Percentiles rank a stretch among this genome's conserved stretches.
Evolutionary conservation across 1,140 invertebrate genomes (phyloP).

Genomic region (Drosophila miranda): DNA sequence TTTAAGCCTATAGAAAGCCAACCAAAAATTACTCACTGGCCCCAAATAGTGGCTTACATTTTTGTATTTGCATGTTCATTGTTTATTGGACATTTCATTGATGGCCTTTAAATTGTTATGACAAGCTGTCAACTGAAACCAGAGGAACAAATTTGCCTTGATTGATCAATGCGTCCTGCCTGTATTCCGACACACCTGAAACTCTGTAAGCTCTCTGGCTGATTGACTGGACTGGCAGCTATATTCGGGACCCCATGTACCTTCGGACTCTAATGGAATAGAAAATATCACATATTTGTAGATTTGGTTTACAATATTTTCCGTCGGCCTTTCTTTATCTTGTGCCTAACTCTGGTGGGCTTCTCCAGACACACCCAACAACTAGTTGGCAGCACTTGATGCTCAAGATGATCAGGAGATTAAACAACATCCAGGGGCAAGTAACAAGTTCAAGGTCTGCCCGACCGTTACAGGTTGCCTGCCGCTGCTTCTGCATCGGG

Average conservation of each 20-base stretch:
- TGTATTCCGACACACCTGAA: slow-evolving; percentile 15
- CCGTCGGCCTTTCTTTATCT: background rate
- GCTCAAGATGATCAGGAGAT: slow-evolving; percentile 1
- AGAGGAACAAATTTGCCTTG: slow-evolving; percentile 9
- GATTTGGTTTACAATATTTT: background rate
- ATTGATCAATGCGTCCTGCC: slow-evolving; percentile 27
- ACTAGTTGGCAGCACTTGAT: slow-evolving; percentile 15
- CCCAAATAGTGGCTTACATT: slow-evolving; percentile 59
- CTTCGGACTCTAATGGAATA: no score
- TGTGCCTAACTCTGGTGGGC: background rate
- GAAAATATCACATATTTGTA: no score
- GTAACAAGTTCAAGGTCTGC: slow-evolving; percentile 66
- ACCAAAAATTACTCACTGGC: slow-evolving; percentile 50
- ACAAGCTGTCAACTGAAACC: slow-evolving; percentile 50
- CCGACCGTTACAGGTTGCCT: slow-evolving; percentile 31
- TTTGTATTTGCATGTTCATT: slow-evolving; percentile 31
- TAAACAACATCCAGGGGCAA: slow-evolving; percentile 33
- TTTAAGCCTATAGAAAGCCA: slow-evolving; percentile 5
- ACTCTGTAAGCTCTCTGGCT: background rate
- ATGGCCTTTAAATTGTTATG: slow-evolving; percentile 74
- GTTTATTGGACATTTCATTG: slow-evolving; percentile 42
- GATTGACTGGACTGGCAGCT: no score
- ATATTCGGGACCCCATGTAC: no score
- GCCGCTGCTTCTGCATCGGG: slow-evolving; percentile 1
- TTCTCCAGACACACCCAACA: background rate